These are phyloP conservation scores for Panurus biarmicus DNA, from an alignment of 2,113 vertebrate species.

Conservation along the genomic window DNA sequence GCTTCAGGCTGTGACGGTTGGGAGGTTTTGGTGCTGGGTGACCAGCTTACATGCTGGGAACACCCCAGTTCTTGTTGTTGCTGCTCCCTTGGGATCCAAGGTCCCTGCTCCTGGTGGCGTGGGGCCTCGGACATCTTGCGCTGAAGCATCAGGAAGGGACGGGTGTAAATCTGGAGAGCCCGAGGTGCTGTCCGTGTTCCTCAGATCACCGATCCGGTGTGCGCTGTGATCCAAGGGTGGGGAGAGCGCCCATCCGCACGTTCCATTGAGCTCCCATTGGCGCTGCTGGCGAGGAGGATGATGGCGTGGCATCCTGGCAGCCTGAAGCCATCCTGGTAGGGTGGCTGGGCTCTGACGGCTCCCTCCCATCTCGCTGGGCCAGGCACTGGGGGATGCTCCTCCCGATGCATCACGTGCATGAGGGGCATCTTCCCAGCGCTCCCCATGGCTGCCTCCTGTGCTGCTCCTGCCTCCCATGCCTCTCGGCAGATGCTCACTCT, in stretches of 20 bases:
- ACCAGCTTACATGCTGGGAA: background rate
- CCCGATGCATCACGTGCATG: background rate
- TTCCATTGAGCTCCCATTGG: accelerated
- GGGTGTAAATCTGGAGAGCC: background rate
- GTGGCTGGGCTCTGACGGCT: background rate
- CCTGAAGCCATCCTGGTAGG: background rate
- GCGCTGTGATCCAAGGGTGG: background rate
- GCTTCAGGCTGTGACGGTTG: background rate
- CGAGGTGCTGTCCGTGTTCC: background rate
- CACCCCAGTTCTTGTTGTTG: background rate
- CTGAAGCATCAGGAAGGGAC: background rate
- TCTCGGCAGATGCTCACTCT: background rate
- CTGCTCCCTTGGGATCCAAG: background rate
- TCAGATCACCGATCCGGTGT: background rate
- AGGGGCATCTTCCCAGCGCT: background rate
- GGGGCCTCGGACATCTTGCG: accelerated
- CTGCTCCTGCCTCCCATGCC: background rate
- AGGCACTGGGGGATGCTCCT: background rate
- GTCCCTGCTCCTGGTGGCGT: background rate
- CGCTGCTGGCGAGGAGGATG: background rate
- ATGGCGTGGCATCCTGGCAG: background rate
- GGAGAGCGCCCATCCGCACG: accelerated
- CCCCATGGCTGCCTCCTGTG: accelerated
- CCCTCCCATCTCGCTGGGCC: background rate
- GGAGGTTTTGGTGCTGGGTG: background rate